Conservation (phyloP, 2,888 invertebrate species). For the Phlogophora meticulosa region DNA sequence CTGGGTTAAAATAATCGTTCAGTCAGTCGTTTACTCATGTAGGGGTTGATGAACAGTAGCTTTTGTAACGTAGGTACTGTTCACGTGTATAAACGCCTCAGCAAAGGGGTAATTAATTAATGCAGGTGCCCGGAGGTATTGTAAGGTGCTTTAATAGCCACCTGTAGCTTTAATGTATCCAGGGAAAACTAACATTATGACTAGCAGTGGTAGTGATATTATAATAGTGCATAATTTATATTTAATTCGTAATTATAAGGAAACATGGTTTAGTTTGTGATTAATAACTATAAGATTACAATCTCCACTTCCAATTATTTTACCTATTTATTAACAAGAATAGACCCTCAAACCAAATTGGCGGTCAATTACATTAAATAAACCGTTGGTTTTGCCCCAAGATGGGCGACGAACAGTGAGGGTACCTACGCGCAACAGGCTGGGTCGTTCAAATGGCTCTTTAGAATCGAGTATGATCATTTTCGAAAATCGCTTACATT, state of each 20-base stretch:
- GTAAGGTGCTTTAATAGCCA: conserved; percentile 33
- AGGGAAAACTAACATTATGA: conserved; percentile 33
- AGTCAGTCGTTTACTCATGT: not conserved
- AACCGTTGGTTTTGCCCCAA: conserved; percentile 57
- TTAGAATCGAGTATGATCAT: conserved; percentile 38
- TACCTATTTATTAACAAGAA: conserved; percentile 11
- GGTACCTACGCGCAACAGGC: conserved; percentile 79
- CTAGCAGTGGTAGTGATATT: not conserved
- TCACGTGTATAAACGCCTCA: conserved; percentile 24
- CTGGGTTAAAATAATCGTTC: conserved; percentile 71
- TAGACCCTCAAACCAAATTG: conserved; percentile 33
- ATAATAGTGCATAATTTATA: not conserved
- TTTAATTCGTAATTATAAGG: not conserved
- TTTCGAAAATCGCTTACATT: conserved; percentile 34
- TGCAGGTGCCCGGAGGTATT: conserved; percentile 20
- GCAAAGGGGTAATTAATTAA: conserved; percentile 44
- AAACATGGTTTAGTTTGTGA: not conserved
- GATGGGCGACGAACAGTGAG: conserved; percentile 82
- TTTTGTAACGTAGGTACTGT: conserved; percentile 27
- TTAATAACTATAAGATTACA: not conserved
- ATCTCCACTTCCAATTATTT: conserved; percentile 1
- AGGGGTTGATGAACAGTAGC: not conserved
- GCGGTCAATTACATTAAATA: conserved; percentile 45
- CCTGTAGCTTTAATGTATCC: conserved; percentile 28
- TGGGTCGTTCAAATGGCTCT: conserved; percentile 74